Conservation (phyloP, 1,140 invertebrate genomes). For the Nebria ingens region DNA sequence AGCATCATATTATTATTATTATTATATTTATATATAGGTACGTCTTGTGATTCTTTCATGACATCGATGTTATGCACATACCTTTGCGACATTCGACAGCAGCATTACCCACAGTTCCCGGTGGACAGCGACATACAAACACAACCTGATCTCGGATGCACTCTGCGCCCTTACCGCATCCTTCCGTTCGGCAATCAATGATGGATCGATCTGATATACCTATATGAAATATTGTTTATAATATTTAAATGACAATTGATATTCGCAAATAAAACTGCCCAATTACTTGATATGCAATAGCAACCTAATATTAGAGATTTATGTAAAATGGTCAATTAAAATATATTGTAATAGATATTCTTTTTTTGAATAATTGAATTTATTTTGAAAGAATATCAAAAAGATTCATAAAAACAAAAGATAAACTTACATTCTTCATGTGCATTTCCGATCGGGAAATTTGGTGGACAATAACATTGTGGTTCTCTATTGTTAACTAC, state of each 20-base stretch:
- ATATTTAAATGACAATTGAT: too few relatives aligned
- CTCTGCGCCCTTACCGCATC: conserved; percentile 71
- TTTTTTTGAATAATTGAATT: too few relatives aligned
- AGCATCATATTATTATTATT: too few relatives aligned
- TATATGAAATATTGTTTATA: too few relatives aligned
- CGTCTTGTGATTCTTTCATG: conserved; percentile 8
- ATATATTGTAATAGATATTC: too few relatives aligned
- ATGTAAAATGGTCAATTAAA: too few relatives aligned
- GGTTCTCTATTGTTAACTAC: conserved; percentile 52
- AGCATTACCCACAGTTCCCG: conserved; percentile 60
- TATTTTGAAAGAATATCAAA: too few relatives aligned
- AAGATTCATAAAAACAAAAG: too few relatives aligned
- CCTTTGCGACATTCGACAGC: conserved; percentile 66
- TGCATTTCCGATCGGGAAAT: conserved; percentile 73
- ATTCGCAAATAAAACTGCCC: too few relatives aligned
- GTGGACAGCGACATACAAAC: conserved; percentile 72
- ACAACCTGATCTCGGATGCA: conserved; percentile 67
- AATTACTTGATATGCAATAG: too few relatives aligned
- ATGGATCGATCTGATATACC: conserved; percentile 52
- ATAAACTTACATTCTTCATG: conserved; percentile 66
- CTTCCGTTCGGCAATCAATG: conserved; percentile 67
- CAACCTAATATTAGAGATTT: not conserved
- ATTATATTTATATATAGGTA: too few relatives aligned
- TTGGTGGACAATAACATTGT: conserved; percentile 73
- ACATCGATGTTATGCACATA: conserved; percentile 42